Percentiles rank a stretch among this genome's conserved stretches.
Conservation (phyloP, 2,888 invertebrate species). For the Bellardia bayeri region DNA sequence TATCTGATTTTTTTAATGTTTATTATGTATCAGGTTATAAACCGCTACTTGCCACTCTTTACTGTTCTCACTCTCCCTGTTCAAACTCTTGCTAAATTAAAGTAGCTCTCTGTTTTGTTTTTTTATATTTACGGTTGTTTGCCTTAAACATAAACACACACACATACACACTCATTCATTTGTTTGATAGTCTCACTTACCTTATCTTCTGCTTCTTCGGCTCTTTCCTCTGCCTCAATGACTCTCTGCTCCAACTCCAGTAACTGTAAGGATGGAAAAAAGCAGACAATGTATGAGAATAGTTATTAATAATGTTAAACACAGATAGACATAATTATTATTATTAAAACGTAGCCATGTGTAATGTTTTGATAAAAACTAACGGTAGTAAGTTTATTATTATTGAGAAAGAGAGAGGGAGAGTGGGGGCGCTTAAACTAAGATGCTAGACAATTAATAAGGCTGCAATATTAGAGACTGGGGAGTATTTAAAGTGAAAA, state of each 20-base stretch:
- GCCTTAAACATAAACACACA: neutral
- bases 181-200: conserved; percentile 85
- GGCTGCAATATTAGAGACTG: no score
- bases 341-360: conserved; percentile 56
- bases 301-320: conserved; percentile 51
- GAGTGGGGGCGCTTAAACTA: no score
- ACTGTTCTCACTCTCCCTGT: neutral
- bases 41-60: neutral
- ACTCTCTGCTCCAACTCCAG: conserved; percentile 97
- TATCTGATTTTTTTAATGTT: neutral
- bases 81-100: neutral
- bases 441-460: no score
- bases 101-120: neutral
- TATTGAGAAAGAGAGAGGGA: neutral
- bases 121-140: neutral
- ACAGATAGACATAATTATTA: conserved; percentile 13
- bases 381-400: conserved; percentile 4
- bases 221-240: conserved; percentile 95
- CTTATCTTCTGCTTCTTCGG: conserved; percentile 97
- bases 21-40: neutral
- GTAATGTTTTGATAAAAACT: conserved; percentile 55
- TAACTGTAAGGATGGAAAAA: conserved; percentile 87
- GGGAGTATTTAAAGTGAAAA: no score
- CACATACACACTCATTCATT: neutral
- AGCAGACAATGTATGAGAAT: neutral